Percentiles rank a stretch among this genome's conserved stretches.
phyloP scores from a whole-genome alignment of 2,113 vertebrate species.

The Sebastes fasciatus region DNA sequence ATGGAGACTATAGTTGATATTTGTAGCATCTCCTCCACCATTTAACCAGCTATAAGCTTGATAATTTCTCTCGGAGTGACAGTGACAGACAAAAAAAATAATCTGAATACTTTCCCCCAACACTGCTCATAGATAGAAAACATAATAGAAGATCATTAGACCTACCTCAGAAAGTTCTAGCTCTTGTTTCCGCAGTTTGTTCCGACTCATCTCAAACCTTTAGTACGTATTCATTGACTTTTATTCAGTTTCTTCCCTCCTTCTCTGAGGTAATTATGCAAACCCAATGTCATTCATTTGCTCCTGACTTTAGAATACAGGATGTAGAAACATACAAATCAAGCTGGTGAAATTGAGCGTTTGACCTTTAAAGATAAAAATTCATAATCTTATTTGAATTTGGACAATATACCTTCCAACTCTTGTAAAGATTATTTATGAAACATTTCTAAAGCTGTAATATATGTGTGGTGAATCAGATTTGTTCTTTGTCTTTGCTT shows the following conservation, averaged over 20 bases:
- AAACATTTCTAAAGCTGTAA: too few relatives aligned
- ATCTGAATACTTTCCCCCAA: too few relatives aligned
- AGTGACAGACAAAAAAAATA: too few relatives aligned
- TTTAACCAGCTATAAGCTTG: too few relatives aligned
- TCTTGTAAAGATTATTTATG: too few relatives aligned
- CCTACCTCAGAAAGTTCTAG: constrained; percentile 3
- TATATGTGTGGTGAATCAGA: too few relatives aligned
- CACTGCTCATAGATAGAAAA: not conserved
- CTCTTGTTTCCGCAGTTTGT: not conserved
- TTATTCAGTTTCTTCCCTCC: not conserved
- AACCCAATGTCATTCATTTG: constrained; percentile 25
- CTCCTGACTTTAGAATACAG: not conserved
- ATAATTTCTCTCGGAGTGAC: too few relatives aligned
- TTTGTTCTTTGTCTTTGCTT: too few relatives aligned
- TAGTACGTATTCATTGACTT: not conserved
- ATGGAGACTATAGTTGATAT: too few relatives aligned
- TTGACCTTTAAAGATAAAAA: constrained; percentile 7
- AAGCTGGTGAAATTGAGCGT: constrained; percentile 7
- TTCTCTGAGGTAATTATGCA: constrained; percentile 25
- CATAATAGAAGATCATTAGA: not conserved
- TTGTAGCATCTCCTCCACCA: too few relatives aligned
- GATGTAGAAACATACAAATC: constrained; percentile 30
- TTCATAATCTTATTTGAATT: too few relatives aligned
- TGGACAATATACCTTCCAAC: too few relatives aligned
- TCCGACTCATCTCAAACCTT: not conserved